phyloP scores from a whole-genome alignment of 2,113 vertebrate genomes.

The Mustela nigripes region DNA sequence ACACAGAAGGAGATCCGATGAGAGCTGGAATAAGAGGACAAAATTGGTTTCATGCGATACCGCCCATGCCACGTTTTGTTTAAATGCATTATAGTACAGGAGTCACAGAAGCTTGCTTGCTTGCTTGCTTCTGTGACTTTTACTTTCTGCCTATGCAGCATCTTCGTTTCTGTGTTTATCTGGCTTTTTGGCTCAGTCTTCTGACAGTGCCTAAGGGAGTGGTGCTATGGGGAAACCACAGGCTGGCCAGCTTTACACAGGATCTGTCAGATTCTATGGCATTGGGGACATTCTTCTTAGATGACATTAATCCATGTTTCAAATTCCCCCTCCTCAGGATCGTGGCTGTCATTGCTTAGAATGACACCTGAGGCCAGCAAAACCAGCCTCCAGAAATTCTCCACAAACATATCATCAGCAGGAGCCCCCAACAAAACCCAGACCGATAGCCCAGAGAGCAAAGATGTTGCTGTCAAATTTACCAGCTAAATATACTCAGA shows the following conservation, averaged over 20 bases:
- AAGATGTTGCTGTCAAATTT: conserved; percentile 63
- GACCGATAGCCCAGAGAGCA: accelerated
- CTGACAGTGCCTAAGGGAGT: background rate
- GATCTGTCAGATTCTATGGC: conserved; percentile 44
- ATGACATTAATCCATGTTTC: conserved; percentile 76
- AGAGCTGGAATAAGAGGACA: background rate
- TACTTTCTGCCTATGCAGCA: background rate
- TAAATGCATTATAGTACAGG: background rate
- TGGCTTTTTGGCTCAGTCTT: background rate
- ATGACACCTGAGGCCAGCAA: conserved; percentile 30
- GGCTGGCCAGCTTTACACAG: background rate
- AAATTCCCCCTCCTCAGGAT: background rate
- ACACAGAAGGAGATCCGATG: background rate
- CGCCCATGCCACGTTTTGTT: background rate
- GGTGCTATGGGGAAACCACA: background rate
- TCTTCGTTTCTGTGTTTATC: background rate
- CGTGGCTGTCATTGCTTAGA: conserved; percentile 63
- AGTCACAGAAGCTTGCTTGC: background rate
- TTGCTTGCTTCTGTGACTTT: background rate
- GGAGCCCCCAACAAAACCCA: conserved; percentile 37
- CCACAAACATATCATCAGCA: conserved; percentile 44
- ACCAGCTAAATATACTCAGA: conserved; percentile 15
- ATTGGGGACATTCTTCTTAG: background rate
- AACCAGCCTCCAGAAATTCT: conserved; percentile 39
- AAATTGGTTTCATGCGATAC: background rate